Evolutionary conservation across 2,113 vertebrate species (phyloP), one percentile per base, ranked within the genome.

Genomic region (Cynopterus brachyotis): DNA sequence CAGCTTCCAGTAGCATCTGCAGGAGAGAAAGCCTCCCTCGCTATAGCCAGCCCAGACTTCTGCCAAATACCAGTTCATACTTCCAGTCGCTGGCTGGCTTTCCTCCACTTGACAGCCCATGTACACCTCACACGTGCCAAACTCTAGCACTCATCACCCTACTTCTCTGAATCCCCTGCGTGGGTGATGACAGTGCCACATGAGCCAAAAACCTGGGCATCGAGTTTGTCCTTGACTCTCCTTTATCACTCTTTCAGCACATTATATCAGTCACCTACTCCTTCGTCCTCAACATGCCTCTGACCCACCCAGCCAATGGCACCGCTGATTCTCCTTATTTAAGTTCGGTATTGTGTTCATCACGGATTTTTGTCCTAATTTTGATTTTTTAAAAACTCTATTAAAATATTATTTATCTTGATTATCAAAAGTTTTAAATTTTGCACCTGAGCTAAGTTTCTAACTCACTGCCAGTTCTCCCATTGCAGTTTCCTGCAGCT

Each of bases 321-420:
- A 10, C 9, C 42, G 35, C 20, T 60, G 35, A 53, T 35, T 81
- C 53, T 53, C 62, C 89, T 55, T 69, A n/a, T 35, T 89, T 89
- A 94, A 83, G 42, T 26, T 67, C 84, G 64, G 4, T 60, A 6
- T 26, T 82, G 82, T 93, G 42, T 50, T 37, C 30, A 76, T 73
- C 32, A 9, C 57, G 20, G n/a, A 35, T 3, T 70, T 79, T 72
- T 67, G 57, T 32, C 86, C 35, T 55, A 11, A 76, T 42, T 72
- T 94, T 76, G 3, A 84, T 94, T 83, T 91, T 80, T 67, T 6
- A 3, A 47, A 70, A 32, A 28, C 57, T 72, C 28, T 15, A 28
- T 50, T 60, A 57, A 81, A 69, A 85, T 64, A 67, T 13, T 6
- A 96, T 55, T 83, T 81, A 57, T 90, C 30, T 75, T 73, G 11